Evolutionary conservation across 1,140 invertebrate species (phyloP).

Genomic region (Drepana arcuata): DNA sequence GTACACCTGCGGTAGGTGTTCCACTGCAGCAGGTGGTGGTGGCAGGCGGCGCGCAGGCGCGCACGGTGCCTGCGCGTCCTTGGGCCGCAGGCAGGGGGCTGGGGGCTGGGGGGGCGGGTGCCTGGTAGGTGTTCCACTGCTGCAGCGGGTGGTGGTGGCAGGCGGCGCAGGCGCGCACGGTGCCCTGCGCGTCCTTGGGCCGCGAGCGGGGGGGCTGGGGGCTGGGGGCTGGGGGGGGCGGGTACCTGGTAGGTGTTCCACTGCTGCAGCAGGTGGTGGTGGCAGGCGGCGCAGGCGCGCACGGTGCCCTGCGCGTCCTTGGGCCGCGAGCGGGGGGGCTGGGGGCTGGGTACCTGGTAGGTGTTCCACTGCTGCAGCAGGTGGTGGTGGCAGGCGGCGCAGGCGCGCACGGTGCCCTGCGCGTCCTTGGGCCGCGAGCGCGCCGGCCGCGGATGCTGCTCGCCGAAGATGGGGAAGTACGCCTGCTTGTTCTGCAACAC

Average conservation of each 20-base stretch:
- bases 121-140: conserved; percentile 82
- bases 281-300: conserved; percentile 83
- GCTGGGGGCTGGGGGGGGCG: conserved; percentile 83
- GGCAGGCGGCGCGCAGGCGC: conserved; percentile 85
- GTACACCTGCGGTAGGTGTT: conserved; percentile 78
- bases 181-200: conserved; percentile 86
- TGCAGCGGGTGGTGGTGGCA: conserved; percentile 87
- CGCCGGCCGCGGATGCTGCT: conserved; percentile 84
- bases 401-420: conserved; percentile 83
- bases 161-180: conserved; percentile 83
- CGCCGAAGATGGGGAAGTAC: conserved; percentile 88
- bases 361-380: conserved; percentile 87
- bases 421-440: conserved; percentile 89
- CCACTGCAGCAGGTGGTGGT: conserved; percentile 88
- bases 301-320: conserved; percentile 88
- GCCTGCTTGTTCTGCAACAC: conserved; percentile 73
- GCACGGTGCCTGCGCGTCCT: conserved; percentile 85
- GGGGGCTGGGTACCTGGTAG: conserved; percentile 77
- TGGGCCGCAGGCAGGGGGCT: conserved; percentile 87
- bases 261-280: neutral
- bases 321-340: conserved; percentile 85
- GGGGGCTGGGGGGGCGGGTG: conserved; percentile 73
- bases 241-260: no score
- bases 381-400: conserved; percentile 85
- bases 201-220: conserved; percentile 85